Conservation (phyloP, 2,797 vertebrate species). For the Parauchenoglanis ngamensis region DNA sequence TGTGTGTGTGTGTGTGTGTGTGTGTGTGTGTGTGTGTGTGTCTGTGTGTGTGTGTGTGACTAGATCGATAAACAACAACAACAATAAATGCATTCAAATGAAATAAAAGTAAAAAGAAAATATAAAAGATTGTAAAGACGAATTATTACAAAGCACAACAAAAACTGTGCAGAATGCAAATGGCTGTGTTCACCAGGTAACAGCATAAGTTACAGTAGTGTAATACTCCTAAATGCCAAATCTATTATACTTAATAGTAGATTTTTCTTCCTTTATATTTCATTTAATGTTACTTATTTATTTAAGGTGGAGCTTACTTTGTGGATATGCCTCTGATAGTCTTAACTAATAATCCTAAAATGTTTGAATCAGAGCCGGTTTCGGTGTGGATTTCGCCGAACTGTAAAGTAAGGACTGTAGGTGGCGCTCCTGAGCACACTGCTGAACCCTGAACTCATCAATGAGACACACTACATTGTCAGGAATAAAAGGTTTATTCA, state of each 20-base stretch:
- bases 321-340: background rate
- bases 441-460: background rate
- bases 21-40: background rate
- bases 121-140: background rate
- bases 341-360: background rate
- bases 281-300: background rate
- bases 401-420: background rate
- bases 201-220: background rate
- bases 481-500: background rate
- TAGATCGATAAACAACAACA: background rate
- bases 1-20: constrained; percentile 12
- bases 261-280: background rate
- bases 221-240: background rate
- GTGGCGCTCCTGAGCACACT: background rate
- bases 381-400: too few species aligned
- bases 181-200: background rate
- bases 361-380: background rate
- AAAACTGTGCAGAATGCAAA: background rate
- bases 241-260: background rate
- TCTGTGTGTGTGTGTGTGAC: background rate
- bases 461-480: background rate
- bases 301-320: background rate
- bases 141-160: background rate
- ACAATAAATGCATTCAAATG: too few species aligned
- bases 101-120: background rate